phyloP scores from a whole-genome alignment of 2,113 vertebrate species.

The Epinephelus cyanopodus region DNA sequence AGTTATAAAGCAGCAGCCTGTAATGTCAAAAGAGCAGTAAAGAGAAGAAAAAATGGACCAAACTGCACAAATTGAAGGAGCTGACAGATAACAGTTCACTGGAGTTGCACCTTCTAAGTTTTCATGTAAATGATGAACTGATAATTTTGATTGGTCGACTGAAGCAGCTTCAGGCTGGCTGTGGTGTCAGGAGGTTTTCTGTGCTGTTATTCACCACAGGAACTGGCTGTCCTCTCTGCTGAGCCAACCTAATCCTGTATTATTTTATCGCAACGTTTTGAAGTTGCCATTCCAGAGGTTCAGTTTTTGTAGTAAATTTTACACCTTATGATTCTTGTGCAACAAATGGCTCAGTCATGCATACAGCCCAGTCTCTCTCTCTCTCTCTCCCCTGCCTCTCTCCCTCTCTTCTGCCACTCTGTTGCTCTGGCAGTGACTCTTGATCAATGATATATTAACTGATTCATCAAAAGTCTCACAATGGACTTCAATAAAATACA shows the following conservation, averaged over 20 bases:
- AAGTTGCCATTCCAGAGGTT: conserved; percentile 24
- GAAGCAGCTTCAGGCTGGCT: neutral
- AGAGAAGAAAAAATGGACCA: too few relatives aligned
- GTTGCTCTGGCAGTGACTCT: neutral
- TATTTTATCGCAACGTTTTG: conserved; percentile 10
- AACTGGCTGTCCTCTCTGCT: neutral
- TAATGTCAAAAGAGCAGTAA: too few relatives aligned
- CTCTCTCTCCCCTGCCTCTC: conserved; percentile 9
- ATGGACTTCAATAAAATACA: too few relatives aligned
- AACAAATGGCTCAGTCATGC: conserved; percentile 65
- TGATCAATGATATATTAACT: neutral
- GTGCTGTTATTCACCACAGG: neutral
- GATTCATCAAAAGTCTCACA: neutral
- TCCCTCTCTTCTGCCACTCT: neutral
- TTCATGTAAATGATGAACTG: too few relatives aligned
- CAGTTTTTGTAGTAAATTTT: conserved; percentile 43
- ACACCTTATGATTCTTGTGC: conserved; percentile 59
- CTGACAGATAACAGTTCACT: too few relatives aligned
- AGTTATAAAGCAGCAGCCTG: too few relatives aligned
- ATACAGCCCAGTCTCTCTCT: conserved; percentile 33
- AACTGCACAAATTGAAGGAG: too few relatives aligned
- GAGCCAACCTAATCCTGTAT: conserved; percentile 1
- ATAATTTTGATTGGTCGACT: too few relatives aligned
- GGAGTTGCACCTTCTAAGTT: too few relatives aligned
- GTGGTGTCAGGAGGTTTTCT: neutral